phyloP scores from a whole-genome alignment of 2,888 invertebrate species.

The Brachynemurus nebulosus region DNA sequence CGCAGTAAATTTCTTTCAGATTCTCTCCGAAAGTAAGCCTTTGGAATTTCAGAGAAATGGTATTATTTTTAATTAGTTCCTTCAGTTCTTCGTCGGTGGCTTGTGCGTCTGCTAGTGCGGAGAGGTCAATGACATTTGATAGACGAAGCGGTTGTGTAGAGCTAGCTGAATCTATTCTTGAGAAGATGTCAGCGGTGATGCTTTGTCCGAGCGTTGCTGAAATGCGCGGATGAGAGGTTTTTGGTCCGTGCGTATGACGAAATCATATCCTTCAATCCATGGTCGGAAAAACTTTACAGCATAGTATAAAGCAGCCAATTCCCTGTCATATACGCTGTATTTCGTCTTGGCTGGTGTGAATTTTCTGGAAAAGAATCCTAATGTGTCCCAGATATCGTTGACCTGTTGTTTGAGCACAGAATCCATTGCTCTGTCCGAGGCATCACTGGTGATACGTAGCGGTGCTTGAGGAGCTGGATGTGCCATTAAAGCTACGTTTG shows the following conservation, averaged over 20 bases:
- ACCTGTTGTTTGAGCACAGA: conserved; percentile 17
- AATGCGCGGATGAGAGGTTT: background rate
- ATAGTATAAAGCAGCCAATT: background rate
- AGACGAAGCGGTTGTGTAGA: no score
- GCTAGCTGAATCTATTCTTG: background rate
- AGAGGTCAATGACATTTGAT: no score
- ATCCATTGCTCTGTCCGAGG: conserved; percentile 10
- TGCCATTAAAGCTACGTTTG: conserved; percentile 8
- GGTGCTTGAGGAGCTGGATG: conserved; percentile 6
- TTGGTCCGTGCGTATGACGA: background rate
- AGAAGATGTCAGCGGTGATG: conserved; percentile 10
- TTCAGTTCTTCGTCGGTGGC: no score
- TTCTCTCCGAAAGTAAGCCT: no score
- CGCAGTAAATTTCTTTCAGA: no score
- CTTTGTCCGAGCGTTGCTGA: conserved; percentile 13
- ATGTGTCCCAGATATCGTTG: conserved; percentile 14
- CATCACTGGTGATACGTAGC: conserved; percentile 10
- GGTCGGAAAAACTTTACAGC: background rate
- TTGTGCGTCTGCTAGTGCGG: no score
- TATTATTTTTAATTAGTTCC: background rate
- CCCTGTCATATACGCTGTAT: conserved; percentile 16
- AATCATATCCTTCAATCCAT: background rate
- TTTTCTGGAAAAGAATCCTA: conserved; percentile 17
- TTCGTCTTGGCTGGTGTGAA: conserved; percentile 12
- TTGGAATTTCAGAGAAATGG: background rate